A percentile compares a stretch with the other conserved stretches of the same genome.
These are phyloP conservation scores for Polydrusus pterygomalis DNA, from an alignment of 2,888 invertebrate genomes.

Conservation along the genomic window DNA sequence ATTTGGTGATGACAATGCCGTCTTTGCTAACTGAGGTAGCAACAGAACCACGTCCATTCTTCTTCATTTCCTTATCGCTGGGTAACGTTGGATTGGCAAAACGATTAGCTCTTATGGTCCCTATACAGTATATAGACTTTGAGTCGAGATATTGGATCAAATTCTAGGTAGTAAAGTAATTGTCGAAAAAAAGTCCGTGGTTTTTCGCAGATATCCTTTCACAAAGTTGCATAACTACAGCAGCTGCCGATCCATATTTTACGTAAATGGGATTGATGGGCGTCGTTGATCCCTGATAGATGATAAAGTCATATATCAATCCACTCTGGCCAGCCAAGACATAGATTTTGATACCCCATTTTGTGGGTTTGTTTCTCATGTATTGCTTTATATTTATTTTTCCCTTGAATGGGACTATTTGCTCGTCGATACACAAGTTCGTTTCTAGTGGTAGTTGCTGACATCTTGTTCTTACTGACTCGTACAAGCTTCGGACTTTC, in stretches of 20 bases:
- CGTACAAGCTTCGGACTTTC: slow-evolving; percentile 40
- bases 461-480: slow-evolving; percentile 34
- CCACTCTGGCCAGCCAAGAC: slow-evolving; percentile 61
- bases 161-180: slow-evolving; percentile 58
- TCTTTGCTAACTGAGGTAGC: too few species aligned
- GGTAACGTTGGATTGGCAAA: too few species aligned
- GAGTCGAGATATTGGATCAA: background rate
- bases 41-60: too few species aligned
- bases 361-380: slow-evolving; percentile 56
- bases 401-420: slow-evolving; percentile 59
- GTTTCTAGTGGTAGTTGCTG: slow-evolving; percentile 32
- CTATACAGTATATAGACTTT: too few species aligned
- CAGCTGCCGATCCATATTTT: slow-evolving; percentile 56
- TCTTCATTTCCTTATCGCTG: too few species aligned
- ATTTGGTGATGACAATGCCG: too few species aligned
- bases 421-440: slow-evolving; percentile 53
- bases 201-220: slow-evolving; percentile 40
- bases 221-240: slow-evolving; percentile 49
- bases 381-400: slow-evolving; percentile 56
- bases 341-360: slow-evolving; percentile 62
- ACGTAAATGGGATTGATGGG: background rate
- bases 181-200: slow-evolving; percentile 57
- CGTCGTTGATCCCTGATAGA: slow-evolving; percentile 25
- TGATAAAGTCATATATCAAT: background rate
- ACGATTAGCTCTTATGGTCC: too few species aligned